These are phyloP conservation scores for Cyprinus carpio DNA, from an alignment of 2,113 vertebrate genomes.

Conservation along the genomic window DNA sequence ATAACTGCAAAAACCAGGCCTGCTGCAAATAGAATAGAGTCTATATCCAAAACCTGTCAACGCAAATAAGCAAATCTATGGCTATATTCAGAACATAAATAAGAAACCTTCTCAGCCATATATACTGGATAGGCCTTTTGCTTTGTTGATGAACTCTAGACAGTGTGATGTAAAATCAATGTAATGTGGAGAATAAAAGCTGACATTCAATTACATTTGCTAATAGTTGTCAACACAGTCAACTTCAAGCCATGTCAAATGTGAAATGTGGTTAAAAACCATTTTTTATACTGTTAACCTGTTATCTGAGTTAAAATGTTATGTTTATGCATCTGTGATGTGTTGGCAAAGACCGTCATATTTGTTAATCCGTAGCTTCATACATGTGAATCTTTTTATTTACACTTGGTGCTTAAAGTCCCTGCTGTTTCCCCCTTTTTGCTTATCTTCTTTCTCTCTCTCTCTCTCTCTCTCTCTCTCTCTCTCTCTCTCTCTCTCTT, in stretches of 20 bases:
- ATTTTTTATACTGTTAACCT: not conserved
- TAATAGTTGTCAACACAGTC: not conserved
- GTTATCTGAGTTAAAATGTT: not conserved
- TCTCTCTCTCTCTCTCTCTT: not conserved
- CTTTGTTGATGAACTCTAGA: not conserved
- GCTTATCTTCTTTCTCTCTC: not conserved
- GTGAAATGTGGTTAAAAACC: not conserved
- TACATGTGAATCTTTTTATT: not conserved
- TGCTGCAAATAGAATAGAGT: not conserved
- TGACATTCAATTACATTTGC: slow-evolving; percentile 16
- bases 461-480: not conserved
- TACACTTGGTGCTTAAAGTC: not conserved
- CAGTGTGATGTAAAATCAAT: slow-evolving; percentile 23
- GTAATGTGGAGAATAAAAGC: not conserved
- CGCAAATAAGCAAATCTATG: slow-evolving; percentile 2
- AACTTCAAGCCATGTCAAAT: not conserved
- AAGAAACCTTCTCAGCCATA: not conserved
- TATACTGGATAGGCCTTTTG: not conserved
- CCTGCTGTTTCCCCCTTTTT: not conserved
- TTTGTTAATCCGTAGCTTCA: not conserved
- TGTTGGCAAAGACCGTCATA: not conserved
- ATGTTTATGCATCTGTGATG: not conserved
- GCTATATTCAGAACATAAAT: not conserved
- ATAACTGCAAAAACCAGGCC: not conserved
- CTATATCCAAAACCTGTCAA: not conserved